These are phyloP conservation scores for Apantesis nais DNA, from an alignment of 2,888 invertebrate species.

Conservation along the genomic window DNA sequence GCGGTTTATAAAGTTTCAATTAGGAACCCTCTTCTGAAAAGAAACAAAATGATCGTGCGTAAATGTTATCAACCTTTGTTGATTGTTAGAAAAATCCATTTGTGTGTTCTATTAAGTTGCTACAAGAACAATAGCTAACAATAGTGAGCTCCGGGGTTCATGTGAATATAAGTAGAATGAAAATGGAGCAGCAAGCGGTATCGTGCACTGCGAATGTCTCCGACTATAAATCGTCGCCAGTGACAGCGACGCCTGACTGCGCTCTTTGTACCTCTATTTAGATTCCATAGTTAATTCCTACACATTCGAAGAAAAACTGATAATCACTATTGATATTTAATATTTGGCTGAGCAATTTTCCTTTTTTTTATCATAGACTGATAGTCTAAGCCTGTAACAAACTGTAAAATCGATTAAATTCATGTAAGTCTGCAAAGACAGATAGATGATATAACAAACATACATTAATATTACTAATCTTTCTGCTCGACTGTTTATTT, in stretches of 20 bases:
- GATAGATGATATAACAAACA: conserved; percentile 21
- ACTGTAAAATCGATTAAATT: conserved; percentile 6
- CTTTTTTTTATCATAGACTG: neutral
- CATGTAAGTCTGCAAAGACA: conserved; percentile 20
- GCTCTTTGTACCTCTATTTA: conserved; percentile 55
- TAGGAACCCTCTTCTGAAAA: conserved; percentile 33
- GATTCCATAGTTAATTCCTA: conserved; percentile 32
- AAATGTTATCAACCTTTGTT: conserved; percentile 40
- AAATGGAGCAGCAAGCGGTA: conserved; percentile 52
- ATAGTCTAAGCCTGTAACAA: neutral
- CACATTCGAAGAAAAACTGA: conserved; percentile 27
- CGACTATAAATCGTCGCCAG: conserved; percentile 54
- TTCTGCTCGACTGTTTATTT: conserved; percentile 24
- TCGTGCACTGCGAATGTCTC: conserved; percentile 43
- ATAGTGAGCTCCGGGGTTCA: conserved; percentile 42
- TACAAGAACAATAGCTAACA: conserved; percentile 33
- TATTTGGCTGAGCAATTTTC: neutral
- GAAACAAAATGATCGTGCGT: conserved; percentile 36
- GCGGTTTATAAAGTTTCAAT: conserved; percentile 48
- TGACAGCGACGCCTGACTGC: conserved; percentile 50
- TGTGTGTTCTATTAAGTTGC: conserved; percentile 33
- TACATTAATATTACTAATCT: conserved; percentile 30
- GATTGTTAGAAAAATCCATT: conserved; percentile 39
- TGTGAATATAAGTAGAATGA: conserved; percentile 51
- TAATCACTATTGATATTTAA: conserved; percentile 19